Evolutionary conservation across 2,888 invertebrate genomes (phyloP), one percentile per base, ranked within the genome.

Genomic region (Pseudolycoriella hygida): DNA sequence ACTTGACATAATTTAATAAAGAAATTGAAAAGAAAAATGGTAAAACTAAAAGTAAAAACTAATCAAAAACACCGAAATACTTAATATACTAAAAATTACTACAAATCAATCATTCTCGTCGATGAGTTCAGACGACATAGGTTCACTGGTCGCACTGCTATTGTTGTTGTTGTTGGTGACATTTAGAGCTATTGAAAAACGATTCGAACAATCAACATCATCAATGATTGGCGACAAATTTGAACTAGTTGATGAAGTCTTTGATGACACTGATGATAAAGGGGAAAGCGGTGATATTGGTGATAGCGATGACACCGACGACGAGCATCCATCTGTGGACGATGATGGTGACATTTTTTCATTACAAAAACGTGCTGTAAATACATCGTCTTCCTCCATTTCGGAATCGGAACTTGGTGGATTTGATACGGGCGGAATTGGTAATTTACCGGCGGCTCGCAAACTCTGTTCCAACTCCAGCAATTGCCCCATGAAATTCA

Each of bases 401-500:
- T 54, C 53, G 4, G 49, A 46, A 45, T 50, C 50, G n/a, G 47
- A 46, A 32, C 49, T 31, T 40, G 38, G 20, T 37, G 44, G 14
- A 17, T 46, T 40, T 3, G 47, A 41, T 43, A 53, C 46, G 11
- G 55, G 45, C 39, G 52, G 49, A 3, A 54, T 46, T 25, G 49
- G 50, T 45, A 65, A 51, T 17, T 56, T 54, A 19, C 66, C 66
- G 47, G 60, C 60, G 44, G 66, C 66, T 46, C 71, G 67, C 52
- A 82, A 64, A 54, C 70, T 75, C 59, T 84, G 78, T 61, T 87
- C 87, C 56, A 84, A 70, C 60, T 92, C 89, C 53, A 82, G 69
- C 53, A 94, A 69, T 66, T 94, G 94, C 15, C 80, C 84, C 76
- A 93, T 83, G 67, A 94, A 94, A 61, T 93, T 94, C 49, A 92